These are phyloP conservation scores for Ceraclea dissimilis DNA, from an alignment of 2,888 invertebrate genomes.

Conservation along the genomic window DNA sequence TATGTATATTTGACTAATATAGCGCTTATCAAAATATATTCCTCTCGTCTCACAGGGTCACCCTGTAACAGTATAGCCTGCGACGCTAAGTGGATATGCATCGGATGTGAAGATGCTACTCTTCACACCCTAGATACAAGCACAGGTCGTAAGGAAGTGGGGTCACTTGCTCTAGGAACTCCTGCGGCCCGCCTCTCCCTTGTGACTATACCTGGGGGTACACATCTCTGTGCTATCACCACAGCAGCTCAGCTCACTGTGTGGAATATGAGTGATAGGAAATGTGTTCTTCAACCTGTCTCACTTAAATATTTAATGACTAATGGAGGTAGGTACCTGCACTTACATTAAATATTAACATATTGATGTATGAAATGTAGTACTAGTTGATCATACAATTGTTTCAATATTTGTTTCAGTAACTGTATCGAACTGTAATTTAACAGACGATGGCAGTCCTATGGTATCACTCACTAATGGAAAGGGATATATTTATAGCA, in stretches of 20 bases:
- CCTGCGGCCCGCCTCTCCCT: constrained; percentile 30
- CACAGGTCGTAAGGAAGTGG: constrained; percentile 41
- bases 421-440: constrained; percentile 51
- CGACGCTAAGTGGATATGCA: constrained; percentile 52
- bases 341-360: no score
- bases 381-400: background rate
- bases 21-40: no score
- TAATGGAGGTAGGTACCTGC: constrained; percentile 39
- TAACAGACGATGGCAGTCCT: constrained; percentile 69
- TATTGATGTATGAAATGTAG: no score
- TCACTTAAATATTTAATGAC: constrained; percentile 54
- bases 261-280: constrained; percentile 53
- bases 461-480: constrained; percentile 79
- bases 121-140: constrained; percentile 55
- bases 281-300: constrained; percentile 47
- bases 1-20: no score
- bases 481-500: constrained; percentile 75
- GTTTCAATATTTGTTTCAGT: constrained; percentile 34
- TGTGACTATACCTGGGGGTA: constrained; percentile 14
- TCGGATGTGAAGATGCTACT: constrained; percentile 60
- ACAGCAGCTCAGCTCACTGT: constrained; percentile 39
- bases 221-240: constrained; percentile 33
- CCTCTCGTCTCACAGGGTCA: constrained; percentile 39
- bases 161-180: constrained; percentile 49
- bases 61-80: constrained; percentile 54